Evolutionary conservation across 2,888 invertebrate species (phyloP), one percentile per base, ranked within the genome.

Genomic region (Phengaris alcon): DNA sequence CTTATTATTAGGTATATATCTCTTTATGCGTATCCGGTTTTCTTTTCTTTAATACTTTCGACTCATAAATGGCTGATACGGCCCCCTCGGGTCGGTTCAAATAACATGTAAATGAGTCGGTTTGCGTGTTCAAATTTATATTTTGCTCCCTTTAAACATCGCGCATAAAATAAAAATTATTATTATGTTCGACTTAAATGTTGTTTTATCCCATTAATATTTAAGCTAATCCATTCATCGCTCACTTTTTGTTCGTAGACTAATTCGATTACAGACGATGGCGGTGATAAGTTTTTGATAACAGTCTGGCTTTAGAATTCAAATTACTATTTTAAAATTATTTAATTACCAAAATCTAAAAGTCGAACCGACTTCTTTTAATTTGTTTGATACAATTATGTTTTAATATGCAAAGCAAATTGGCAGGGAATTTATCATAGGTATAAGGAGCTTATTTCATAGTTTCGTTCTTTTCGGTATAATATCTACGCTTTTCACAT

Each of bases 21-120:
- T 81, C 87, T 90, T 88, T 89, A 89, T 88, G 88, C 89, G 88
- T 90, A 90, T 91, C 84, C 90, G 89, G 88, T 91, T 91, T 90
- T 89, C 90, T 88, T 90, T 91, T 91, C 90, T 91, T 91, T 93
- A 91, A 91, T 93, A 93, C 91, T 92, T 93, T 90, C 88, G 84
- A 91, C 90, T 93, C 92, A 91, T 92, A 93, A 92, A 92, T 91
- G 92, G 88, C 86, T 91, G 92, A 90, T 91, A 91, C 88, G 88
- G 90, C 88, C 91, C 93, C 93, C 90, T 89, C 88, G 90, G 91
- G 92, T 90, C 87, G 88, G 87, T 88, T 87, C 91, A 87, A 93
- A 93, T 93, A 93, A 91, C 91, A 93, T 93, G 92, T 90, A 93
- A 93, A 93, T 93, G 90, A 93, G 90, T 87, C 83, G 82, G 84